Evolutionary conservation across 2,797 vertebrate species (phyloP).

Genomic region (Phrynocephalus vlangalii): DNA sequence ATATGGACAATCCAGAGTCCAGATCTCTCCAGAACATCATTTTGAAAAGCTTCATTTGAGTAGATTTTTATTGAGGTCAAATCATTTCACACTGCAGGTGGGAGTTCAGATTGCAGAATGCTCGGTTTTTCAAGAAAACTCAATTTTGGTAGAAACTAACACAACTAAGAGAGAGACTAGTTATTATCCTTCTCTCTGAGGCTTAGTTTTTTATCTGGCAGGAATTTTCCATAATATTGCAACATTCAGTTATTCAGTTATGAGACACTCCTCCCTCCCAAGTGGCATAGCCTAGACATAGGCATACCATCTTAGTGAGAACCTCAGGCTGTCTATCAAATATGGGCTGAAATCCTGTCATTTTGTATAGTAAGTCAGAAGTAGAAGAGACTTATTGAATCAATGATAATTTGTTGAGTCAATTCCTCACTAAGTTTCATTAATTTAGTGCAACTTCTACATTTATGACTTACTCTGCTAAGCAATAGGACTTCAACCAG

Average conservation of each 20-base stretch:
- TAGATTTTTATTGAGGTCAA: neutral
- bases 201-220: neutral
- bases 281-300: neutral
- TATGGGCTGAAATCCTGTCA: neutral
- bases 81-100: neutral
- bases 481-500: too few relatives aligned
- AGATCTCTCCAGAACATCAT: neutral
- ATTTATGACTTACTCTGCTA: too few relatives aligned
- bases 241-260: neutral
- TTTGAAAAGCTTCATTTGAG: neutral
- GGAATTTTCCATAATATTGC: neutral
- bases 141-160: neutral
- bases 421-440: too few relatives aligned
- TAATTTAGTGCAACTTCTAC: too few relatives aligned
- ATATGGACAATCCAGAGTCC: neutral
- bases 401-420: too few relatives aligned
- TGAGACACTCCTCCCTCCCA: neutral
- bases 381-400: too few relatives aligned
- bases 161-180: neutral
- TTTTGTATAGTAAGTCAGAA: too few relatives aligned
- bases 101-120: neutral
- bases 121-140: neutral
- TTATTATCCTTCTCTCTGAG: neutral
- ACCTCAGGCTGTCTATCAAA: neutral
- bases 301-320: neutral